phyloP scores from a whole-genome alignment of 2,797 vertebrate species.

The Dicrostonyx torquatus region DNA sequence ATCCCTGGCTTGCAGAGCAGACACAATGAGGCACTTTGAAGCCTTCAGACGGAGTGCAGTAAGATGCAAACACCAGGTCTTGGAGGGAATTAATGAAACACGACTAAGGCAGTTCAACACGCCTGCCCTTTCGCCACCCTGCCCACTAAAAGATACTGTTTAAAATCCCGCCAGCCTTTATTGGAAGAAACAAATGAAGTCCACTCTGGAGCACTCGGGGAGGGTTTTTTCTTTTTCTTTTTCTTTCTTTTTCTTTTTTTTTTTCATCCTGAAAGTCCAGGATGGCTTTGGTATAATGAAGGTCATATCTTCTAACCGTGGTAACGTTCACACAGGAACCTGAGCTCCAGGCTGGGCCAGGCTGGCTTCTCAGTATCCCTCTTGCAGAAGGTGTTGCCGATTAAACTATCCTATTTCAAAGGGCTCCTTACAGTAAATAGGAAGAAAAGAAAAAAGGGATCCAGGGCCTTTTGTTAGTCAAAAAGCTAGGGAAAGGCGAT shows the following conservation, averaged over 20 bases:
- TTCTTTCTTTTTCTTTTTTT: not conserved
- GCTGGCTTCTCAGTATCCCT: conserved; percentile 87
- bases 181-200: conserved; percentile 86
- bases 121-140: conserved; percentile 64
- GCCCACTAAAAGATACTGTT: conserved; percentile 77
- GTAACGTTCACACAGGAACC: conserved; percentile 88
- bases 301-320: conserved; percentile 88
- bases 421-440: conserved; percentile 90
- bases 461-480: conserved; percentile 94
- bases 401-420: conserved; percentile 92
- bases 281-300: conserved; percentile 89
- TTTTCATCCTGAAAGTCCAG: conserved; percentile 88
- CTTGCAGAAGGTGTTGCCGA: conserved; percentile 89
- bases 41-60: conserved; percentile 58
- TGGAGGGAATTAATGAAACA: conserved; percentile 77
- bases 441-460: conserved; percentile 93
- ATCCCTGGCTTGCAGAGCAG: conserved; percentile 59
- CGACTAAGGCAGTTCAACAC: conserved; percentile 63
- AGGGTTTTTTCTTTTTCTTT: conserved; percentile 7
- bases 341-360: conserved; percentile 86
- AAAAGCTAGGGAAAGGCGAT: conserved; percentile 93
- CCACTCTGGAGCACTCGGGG: conserved; percentile 81
- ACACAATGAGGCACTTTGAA: conserved; percentile 73
- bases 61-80: conserved; percentile 74
- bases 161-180: conserved; percentile 82